Conservation (phyloP, 2,113 vertebrate genomes). For the Oncorhynchus nerka region DNA sequence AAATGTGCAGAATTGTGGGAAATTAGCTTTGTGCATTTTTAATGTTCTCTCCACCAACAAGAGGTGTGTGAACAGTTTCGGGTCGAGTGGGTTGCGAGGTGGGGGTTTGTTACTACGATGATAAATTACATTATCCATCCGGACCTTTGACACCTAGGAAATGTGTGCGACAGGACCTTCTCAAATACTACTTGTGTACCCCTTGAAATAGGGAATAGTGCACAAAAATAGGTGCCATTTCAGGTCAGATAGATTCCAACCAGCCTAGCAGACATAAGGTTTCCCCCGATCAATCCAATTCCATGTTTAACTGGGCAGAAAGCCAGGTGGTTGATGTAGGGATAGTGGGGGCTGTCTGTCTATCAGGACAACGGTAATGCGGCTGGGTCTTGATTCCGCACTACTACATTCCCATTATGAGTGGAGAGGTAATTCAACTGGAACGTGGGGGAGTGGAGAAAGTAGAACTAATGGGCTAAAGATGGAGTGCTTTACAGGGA, state of each 20-base stretch:
- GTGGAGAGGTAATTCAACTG: conserved; percentile 54
- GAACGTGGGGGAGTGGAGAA: conserved; percentile 33
- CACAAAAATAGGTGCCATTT: background rate
- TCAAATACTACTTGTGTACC: too few relatives aligned
- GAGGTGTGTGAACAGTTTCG: too few relatives aligned
- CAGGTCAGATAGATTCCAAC: conserved; percentile 4
- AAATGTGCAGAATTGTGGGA: too few relatives aligned
- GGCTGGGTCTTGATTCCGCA: conserved; percentile 43
- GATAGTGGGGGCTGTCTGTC: too few relatives aligned
- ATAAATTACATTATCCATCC: too few relatives aligned
- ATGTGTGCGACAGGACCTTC: too few relatives aligned
- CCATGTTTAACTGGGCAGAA: conserved; percentile 12
- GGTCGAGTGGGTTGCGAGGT: too few relatives aligned
- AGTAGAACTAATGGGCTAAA: conserved; percentile 48
- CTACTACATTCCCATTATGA: conserved; percentile 50
- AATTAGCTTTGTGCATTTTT: too few relatives aligned
- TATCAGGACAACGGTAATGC: conserved; percentile 40
- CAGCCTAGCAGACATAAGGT: conserved; percentile 14
- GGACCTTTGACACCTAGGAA: too few relatives aligned
- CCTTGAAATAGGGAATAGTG: too few relatives aligned
- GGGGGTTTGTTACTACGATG: too few relatives aligned
- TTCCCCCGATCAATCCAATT: conserved; percentile 34
- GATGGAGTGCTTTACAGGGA: conserved; percentile 1
- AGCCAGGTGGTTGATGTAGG: background rate
- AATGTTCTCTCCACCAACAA: too few relatives aligned